phyloP scores from a whole-genome alignment of 2,888 invertebrate genomes.

The Caenorhabditis sinica region DNA sequence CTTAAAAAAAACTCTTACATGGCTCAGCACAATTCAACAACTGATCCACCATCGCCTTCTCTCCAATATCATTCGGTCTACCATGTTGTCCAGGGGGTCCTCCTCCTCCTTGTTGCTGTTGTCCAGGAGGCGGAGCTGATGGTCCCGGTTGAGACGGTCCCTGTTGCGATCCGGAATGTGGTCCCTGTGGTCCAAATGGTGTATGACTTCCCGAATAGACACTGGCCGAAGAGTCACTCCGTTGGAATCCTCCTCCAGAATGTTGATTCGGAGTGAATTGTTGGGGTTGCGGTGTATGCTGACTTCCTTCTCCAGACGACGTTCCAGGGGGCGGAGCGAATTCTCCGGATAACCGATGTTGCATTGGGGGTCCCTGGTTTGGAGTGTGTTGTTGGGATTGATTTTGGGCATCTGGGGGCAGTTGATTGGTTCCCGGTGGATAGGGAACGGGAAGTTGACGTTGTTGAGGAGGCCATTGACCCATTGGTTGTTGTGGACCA shows the following conservation, averaged over 20 bases:
- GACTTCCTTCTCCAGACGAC: constrained; percentile 21
- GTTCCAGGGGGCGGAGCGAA: constrained; percentile 44
- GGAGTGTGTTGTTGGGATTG: constrained; percentile 10
- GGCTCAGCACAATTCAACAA: constrained; percentile 48
- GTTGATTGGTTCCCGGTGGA: constrained; percentile 51
- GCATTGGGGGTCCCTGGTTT: constrained; percentile 11
- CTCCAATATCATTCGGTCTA: constrained; percentile 4
- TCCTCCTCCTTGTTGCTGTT: too few relatives aligned
- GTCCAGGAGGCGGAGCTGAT: neutral
- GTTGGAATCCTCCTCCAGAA: constrained; percentile 39
- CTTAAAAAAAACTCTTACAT: constrained; percentile 41
- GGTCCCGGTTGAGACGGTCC: constrained; percentile 40
- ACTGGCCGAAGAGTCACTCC: constrained; percentile 64
- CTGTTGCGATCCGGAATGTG: neutral
- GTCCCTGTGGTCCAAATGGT: constrained; percentile 29
- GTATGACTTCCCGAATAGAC: constrained; percentile 39
- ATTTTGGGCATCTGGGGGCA: constrained; percentile 31
- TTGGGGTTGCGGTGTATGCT: neutral
- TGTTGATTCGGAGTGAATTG: constrained; percentile 39
- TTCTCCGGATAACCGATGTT: constrained; percentile 62
- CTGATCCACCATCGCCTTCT: constrained; percentile 41
- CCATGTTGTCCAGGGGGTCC: neutral
- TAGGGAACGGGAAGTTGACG: constrained; percentile 62
- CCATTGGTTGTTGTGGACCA: constrained; percentile 53
- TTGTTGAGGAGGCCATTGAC: constrained; percentile 53